Evolutionary conservation across 2,888 invertebrate species (phyloP).

Genomic region (Drosophila glabriapex): DNA sequence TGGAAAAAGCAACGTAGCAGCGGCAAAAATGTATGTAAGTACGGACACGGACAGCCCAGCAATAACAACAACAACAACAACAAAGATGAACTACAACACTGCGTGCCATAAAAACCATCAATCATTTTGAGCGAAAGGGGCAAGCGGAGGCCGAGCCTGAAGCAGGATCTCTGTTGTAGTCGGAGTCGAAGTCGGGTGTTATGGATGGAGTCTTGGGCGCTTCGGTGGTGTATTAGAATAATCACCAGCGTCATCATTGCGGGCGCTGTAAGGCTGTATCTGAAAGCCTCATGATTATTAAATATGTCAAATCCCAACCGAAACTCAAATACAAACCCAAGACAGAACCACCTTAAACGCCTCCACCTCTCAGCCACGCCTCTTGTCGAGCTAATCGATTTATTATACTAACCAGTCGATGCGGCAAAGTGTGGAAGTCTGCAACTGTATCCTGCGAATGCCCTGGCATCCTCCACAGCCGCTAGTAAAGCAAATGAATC

Average conservation of each 20-base stretch:
- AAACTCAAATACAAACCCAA: slow-evolving; percentile 15
- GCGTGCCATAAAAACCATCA: slow-evolving; percentile 79
- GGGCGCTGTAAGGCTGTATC: slow-evolving; percentile 40
- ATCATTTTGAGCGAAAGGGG: slow-evolving; percentile 80
- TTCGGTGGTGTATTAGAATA: slow-evolving; percentile 68
- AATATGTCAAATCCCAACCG: slow-evolving; percentile 75
- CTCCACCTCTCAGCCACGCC: slow-evolving; percentile 22
- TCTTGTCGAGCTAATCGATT: slow-evolving; percentile 74
- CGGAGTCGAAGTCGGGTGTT: slow-evolving; percentile 14
- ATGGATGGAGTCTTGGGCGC: slow-evolving; percentile 12
- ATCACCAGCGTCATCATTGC: slow-evolving; percentile 72
- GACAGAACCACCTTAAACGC: slow-evolving; percentile 5
- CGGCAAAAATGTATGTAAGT: slow-evolving; percentile 45
- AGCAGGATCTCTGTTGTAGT: slow-evolving; percentile 36
- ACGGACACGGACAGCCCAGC: slow-evolving; percentile 56
- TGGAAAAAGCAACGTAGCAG: slow-evolving; percentile 48
- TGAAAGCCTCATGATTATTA: slow-evolving; percentile 74
- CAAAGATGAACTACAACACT: slow-evolving; percentile 50
- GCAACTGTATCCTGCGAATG: slow-evolving; percentile 24
- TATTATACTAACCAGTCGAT: slow-evolving; percentile 82
- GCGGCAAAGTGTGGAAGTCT: slow-evolving; percentile 66
- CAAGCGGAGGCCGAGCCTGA: slow-evolving; percentile 61
- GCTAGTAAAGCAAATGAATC: slow-evolving; percentile 71
- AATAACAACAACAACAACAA: slow-evolving; percentile 25
- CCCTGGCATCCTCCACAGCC: slow-evolving; percentile 21